Evolutionary conservation across 2,113 vertebrate genomes (phyloP), one percentile per base, ranked within the genome.

Genomic region (Symphodus melops): DNA sequence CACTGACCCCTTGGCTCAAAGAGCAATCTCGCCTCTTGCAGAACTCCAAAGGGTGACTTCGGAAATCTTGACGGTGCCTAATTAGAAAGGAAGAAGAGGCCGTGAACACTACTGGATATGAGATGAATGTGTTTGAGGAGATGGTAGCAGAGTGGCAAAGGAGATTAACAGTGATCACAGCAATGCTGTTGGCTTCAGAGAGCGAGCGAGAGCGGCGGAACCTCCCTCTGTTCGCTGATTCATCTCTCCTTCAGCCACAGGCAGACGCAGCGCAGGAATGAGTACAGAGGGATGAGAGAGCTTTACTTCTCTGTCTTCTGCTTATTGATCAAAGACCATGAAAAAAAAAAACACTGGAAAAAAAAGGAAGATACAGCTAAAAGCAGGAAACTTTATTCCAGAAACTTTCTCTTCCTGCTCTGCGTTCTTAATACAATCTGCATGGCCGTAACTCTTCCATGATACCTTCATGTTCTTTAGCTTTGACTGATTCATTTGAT

Each of bases 111-210:
- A 75, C 80, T 89, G 86, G 86, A 87, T 87, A 90, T 72, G 72
- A 89, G 88, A 89, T 86, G 90, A 90, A 91, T 89, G 84, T 74
- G 83, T 87, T 78, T 88, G 84, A 88, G 82, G 86, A 89, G 88
- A 87, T 89, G 90, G 88, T 87, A 86, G 85, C 70, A 28, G 83
- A 88, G 85, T 91, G 88, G 92, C 88, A 91, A 90, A 90, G 86
- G 79, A 89, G 88, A 93, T 91, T 90, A 90, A 70, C 84, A 71
- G 83, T 87, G 91, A 92, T 91, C 91, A 91, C 86, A 90, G 92
- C 85, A 62, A 71, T 55, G 83, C 88, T 89, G 82, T 84, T 77
- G 82, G 90, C 83, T 85, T 90, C 86, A 90, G 84, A 86, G 85
- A 77, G 85, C 56, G 72, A 49, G 73, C 46, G 86, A 61, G 81